Percentiles rank a stretch among this genome's conserved stretches.
Conservation (phyloP, 2,888 invertebrate genomes). For the Caenorhabditis sp. region DNA sequence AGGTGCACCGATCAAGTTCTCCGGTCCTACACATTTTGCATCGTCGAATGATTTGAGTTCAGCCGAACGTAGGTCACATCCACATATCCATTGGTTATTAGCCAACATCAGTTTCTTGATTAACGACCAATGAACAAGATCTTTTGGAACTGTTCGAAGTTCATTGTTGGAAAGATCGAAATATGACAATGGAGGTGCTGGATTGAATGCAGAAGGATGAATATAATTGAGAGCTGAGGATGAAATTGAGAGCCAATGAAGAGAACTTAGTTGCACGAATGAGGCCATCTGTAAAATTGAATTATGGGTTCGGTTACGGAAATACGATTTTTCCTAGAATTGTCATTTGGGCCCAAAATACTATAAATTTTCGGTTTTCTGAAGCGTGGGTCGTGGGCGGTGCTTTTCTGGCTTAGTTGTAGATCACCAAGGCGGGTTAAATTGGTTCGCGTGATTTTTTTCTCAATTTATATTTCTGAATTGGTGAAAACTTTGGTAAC, state of each 20-base stretch:
- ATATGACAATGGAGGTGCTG: slow-evolving; percentile 35
- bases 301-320: no score
- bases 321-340: no score
- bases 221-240: slow-evolving; percentile 36
- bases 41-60: slow-evolving; percentile 31
- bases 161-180: slow-evolving; percentile 48
- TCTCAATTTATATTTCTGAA: no score
- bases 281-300: slow-evolving; percentile 48
- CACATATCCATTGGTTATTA: slow-evolving; percentile 52
- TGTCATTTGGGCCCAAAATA: no score
- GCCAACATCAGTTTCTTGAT: slow-evolving; percentile 26
- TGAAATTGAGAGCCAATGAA: slow-evolving; percentile 43
- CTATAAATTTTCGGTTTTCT: no score
- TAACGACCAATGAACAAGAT: slow-evolving; percentile 21
- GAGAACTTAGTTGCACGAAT: slow-evolving; percentile 46
- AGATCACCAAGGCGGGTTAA: no score
- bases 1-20: slow-evolving; percentile 31
- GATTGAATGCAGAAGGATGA: slow-evolving; percentile 46
- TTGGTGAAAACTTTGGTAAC: no score
- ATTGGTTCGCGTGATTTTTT: no score
- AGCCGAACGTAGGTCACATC: slow-evolving; percentile 41
- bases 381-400: no score
- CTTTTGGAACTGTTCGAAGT: slow-evolving; percentile 15
- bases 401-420: no score
- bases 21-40: slow-evolving; percentile 37